phyloP scores from a whole-genome alignment of 2,888 invertebrate species.

The Aelia acuminata region DNA sequence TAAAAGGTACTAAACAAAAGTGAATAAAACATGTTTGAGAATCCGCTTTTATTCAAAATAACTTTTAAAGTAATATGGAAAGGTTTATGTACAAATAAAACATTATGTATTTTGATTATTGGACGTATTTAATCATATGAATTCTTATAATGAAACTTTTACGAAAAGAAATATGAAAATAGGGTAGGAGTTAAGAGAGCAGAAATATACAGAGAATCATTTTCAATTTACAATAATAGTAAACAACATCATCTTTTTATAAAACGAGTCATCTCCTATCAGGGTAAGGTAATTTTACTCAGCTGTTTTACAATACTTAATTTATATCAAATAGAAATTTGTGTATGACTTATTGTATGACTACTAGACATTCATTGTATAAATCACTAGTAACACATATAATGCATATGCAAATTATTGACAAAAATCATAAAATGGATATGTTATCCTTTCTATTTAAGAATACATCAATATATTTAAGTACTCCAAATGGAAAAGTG shows the following conservation, averaged over 20 bases:
- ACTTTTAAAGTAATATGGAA: constrained; percentile 38
- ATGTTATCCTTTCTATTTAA: constrained; percentile 61
- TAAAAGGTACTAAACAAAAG: neutral
- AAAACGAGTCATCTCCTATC: constrained; percentile 52
- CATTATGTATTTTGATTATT: constrained; percentile 62
- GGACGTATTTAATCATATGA: constrained; percentile 66
- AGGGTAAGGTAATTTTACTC: constrained; percentile 2
- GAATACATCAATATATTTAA: constrained; percentile 55
- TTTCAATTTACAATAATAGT: constrained; percentile 63
- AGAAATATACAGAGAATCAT: constrained; percentile 65
- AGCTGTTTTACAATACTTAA: constrained; percentile 18
- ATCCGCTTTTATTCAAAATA: constrained; percentile 46
- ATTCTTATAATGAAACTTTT: constrained; percentile 66
- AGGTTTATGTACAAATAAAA: constrained; percentile 43
- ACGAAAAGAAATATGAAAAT: constrained; percentile 64
- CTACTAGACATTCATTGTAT: constrained; percentile 14
- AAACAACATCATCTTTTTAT: constrained; percentile 62
- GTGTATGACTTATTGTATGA: constrained; percentile 30
- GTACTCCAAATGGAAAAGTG: constrained; percentile 60
- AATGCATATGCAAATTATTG: constrained; percentile 12
- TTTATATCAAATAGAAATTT: constrained; percentile 45
- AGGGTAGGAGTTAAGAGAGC: constrained; percentile 62
- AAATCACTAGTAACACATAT: constrained; percentile 36
- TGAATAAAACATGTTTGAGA: neutral
- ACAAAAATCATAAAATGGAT: constrained; percentile 57